Percentiles rank a stretch among this genome's conserved stretches.
Evolutionary conservation across 1,140 invertebrate species (phyloP).

Genomic region (Halesus radiatus): DNA sequence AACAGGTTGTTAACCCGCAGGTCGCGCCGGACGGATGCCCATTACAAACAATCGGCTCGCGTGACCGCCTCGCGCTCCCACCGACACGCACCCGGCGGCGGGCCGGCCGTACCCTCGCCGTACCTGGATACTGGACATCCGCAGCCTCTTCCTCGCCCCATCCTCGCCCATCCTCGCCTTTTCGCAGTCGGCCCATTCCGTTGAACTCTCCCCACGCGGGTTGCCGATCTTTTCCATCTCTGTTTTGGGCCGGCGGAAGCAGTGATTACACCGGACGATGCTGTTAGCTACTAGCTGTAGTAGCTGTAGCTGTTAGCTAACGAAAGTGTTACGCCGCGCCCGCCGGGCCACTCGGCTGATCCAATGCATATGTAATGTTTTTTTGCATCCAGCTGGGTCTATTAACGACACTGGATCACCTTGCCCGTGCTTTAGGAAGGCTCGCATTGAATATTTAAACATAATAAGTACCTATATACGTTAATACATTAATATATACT

Average conservation of each 20-base stretch:
- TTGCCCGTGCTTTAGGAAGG: too few species aligned
- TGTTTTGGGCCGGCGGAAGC: slow-evolving; percentile 6
- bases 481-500: too few species aligned
- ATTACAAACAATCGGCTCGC: slow-evolving; percentile 13
- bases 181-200: background rate
- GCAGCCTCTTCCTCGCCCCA: background rate
- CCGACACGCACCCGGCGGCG: slow-evolving; percentile 11
- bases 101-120: background rate
- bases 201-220: slow-evolving; percentile 8
- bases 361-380: background rate
- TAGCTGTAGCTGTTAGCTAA: slow-evolving; percentile 5
- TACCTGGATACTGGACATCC: background rate
- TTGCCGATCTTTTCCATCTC: background rate
- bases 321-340: slow-evolving; percentile 19
- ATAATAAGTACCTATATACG: too few species aligned
- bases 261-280: slow-evolving; percentile 6
- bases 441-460: too few species aligned
- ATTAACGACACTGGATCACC: slow-evolving; percentile 1
- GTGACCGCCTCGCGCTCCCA: slow-evolving; percentile 27
- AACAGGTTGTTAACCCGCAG: slow-evolving; percentile 39
- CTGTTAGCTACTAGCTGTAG: background rate
- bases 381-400: slow-evolving; percentile 20
- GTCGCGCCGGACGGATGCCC: slow-evolving; percentile 32
- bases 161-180: background rate
- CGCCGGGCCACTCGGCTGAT: slow-evolving; percentile 3